Percentiles rank a stretch among this genome's conserved stretches.
Evolutionary conservation across 1,140 invertebrate genomes (phyloP).

Genomic region (Belonocnema kinseyi): DNA sequence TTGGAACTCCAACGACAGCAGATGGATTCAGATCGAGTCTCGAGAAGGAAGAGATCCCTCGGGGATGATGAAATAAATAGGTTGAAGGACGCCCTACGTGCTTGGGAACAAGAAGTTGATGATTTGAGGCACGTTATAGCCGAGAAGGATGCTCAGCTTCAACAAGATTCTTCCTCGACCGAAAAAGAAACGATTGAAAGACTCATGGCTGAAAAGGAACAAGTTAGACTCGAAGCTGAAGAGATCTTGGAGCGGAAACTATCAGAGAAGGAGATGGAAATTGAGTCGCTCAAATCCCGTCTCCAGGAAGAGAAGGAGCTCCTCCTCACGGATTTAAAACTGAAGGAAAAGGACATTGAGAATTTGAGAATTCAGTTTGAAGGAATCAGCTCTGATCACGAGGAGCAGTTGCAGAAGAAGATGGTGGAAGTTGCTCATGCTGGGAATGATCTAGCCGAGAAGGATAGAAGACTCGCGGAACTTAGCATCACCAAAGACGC

Average conservation of each 20-base stretch:
- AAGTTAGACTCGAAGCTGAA: constrained; percentile 48
- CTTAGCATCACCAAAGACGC: constrained; percentile 65
- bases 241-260: constrained; percentile 48
- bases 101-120: constrained; percentile 53
- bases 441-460: constrained; percentile 59
- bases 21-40: not conserved
- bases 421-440: constrained; percentile 41
- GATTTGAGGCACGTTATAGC: constrained; percentile 58
- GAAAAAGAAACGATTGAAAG: constrained; percentile 56
- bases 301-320: constrained; percentile 50
- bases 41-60: constrained; percentile 29
- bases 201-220: constrained; percentile 60
- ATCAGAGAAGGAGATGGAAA: constrained; percentile 61
- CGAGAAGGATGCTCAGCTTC: constrained; percentile 63
- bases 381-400: constrained; percentile 37
- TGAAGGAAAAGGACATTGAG: constrained; percentile 55
- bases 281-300: constrained; percentile 47
- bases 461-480: constrained; percentile 61
- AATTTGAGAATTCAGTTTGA: constrained; percentile 56
- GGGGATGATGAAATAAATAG: constrained; percentile 47
- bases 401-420: constrained; percentile 46
- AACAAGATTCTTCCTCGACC: constrained; percentile 50
- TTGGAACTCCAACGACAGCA: constrained; percentile 34
- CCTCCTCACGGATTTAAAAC: constrained; percentile 49
- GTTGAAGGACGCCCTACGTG: constrained; percentile 54